Conservation (phyloP, 2,888 invertebrate species). For the Folsomia manolachei region DNA sequence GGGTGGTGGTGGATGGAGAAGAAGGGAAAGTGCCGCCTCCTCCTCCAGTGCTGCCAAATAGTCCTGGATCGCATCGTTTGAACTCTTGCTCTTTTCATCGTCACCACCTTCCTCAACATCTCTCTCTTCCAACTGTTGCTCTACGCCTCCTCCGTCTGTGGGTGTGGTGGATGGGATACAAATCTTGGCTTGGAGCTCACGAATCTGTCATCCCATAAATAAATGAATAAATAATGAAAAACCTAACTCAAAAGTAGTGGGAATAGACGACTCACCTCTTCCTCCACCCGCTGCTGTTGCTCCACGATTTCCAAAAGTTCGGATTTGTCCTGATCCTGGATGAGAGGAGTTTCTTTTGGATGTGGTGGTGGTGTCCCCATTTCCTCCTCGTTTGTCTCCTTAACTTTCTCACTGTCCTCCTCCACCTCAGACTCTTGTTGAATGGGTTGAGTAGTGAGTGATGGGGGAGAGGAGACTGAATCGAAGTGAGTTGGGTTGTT, state of each 20-base stretch:
- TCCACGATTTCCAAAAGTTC: slow-evolving; percentile 28
- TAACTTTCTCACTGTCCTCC: no score
- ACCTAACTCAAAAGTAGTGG: neutral
- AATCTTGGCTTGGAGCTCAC: slow-evolving; percentile 31
- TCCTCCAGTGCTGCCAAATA: slow-evolving; percentile 6
- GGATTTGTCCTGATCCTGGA: no score
- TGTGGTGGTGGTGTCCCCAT: neutral
- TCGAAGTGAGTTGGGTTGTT: no score
- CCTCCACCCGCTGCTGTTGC: slow-evolving; percentile 33
- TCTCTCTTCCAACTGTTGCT: no score
- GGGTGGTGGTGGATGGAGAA: slow-evolving; percentile 39
- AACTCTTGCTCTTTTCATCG: neutral
- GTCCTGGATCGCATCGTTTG: neutral
- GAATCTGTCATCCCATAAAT: slow-evolving; percentile 25
- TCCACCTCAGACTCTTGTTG: no score
- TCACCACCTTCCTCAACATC: neutral
- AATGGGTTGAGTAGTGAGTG: no score
- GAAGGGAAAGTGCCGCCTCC: neutral
- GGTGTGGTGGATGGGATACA: neutral
- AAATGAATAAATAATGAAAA: slow-evolving; percentile 3
- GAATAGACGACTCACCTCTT: slow-evolving; percentile 27
- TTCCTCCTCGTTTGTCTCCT: no score
- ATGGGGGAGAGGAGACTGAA: no score
- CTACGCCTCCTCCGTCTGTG: no score
- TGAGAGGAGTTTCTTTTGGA: neutral